These are phyloP conservation scores for Bombus haemorrhoidalis DNA, from an alignment of 1,140 invertebrate genomes.

Conservation along the genomic window DNA sequence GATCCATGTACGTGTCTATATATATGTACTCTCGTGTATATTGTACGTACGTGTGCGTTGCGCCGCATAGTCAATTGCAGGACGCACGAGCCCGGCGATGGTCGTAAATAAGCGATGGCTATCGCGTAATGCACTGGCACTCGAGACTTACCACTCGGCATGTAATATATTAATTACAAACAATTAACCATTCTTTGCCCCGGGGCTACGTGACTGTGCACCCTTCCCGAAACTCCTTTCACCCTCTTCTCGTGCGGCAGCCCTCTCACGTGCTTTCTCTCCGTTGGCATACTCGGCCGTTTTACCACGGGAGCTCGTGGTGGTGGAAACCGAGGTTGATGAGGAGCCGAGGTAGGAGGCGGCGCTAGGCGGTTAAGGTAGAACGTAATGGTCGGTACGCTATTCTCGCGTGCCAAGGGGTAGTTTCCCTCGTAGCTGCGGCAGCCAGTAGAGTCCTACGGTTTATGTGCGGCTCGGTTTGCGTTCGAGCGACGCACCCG, in stretches of 20 bases:
- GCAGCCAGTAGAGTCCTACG: slow-evolving; percentile 52
- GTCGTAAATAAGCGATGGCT: slow-evolving; percentile 71
- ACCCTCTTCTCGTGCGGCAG: neutral
- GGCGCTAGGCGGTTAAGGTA: slow-evolving; percentile 38
- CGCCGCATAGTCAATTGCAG: neutral
- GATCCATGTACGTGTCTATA: neutral
- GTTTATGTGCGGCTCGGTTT: slow-evolving; percentile 63
- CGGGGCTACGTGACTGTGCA: slow-evolving; percentile 59
- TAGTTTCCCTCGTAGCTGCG: slow-evolving; percentile 67
- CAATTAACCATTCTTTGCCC: slow-evolving; percentile 72
- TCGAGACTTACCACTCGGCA: slow-evolving; percentile 67
- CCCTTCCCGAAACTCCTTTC: slow-evolving; percentile 22
- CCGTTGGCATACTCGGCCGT: slow-evolving; percentile 2
- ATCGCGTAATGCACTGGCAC: slow-evolving; percentile 65
- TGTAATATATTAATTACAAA: slow-evolving; percentile 79
- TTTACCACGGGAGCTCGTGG: slow-evolving; percentile 44
- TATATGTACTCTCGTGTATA: neutral
- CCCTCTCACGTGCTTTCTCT: slow-evolving; percentile 3
- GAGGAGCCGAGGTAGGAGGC: slow-evolving; percentile 28
- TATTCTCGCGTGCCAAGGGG: slow-evolving; percentile 73
- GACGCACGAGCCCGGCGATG: neutral
- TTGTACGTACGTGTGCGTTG: neutral
- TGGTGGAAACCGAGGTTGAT: slow-evolving; percentile 24
- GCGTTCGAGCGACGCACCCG: slow-evolving; percentile 1
- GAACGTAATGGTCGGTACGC: slow-evolving; percentile 71